Conservation (phyloP, 1,140 invertebrate genomes). For the Aphelinus certus region DNA sequence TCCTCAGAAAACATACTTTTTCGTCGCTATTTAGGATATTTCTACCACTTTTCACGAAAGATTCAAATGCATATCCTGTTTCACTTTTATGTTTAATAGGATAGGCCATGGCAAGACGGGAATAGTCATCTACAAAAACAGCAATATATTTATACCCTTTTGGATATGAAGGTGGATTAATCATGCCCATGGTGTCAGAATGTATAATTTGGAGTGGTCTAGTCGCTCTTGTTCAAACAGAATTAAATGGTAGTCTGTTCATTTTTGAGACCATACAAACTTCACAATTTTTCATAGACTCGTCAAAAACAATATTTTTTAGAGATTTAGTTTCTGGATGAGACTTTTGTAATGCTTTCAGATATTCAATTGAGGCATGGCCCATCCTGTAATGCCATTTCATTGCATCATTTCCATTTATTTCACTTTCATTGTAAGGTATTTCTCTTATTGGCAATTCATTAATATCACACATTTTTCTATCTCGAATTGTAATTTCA, state of each 20-base stretch:
- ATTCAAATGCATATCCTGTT: slow-evolving; percentile 25
- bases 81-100: slow-evolving; percentile 36
- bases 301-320: slow-evolving; percentile 21
- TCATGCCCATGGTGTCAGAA: slow-evolving; percentile 36
- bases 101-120: slow-evolving; percentile 33
- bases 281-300: slow-evolving; percentile 35
- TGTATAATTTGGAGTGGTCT: slow-evolving; percentile 34
- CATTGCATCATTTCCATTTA: slow-evolving; percentile 35
- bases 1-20: slow-evolving; percentile 31
- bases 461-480: slow-evolving; percentile 23
- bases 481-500: slow-evolving; percentile 13
- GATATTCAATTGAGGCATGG: slow-evolving; percentile 41
- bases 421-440: not conserved
- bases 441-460: slow-evolving; percentile 5
- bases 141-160: slow-evolving; percentile 32
- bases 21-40: slow-evolving; percentile 26
- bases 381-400: slow-evolving; percentile 43
- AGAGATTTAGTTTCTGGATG: slow-evolving; percentile 37
- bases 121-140: slow-evolving; percentile 36
- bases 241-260: slow-evolving; percentile 28
- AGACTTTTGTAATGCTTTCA: slow-evolving; percentile 37
- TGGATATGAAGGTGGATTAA: slow-evolving; percentile 25
- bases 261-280: slow-evolving; percentile 29
- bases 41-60: slow-evolving; percentile 28
- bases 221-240: slow-evolving; percentile 20